phyloP scores from a whole-genome alignment of 1,140 invertebrate species.

The Trialeurodes vaporariorum region DNA sequence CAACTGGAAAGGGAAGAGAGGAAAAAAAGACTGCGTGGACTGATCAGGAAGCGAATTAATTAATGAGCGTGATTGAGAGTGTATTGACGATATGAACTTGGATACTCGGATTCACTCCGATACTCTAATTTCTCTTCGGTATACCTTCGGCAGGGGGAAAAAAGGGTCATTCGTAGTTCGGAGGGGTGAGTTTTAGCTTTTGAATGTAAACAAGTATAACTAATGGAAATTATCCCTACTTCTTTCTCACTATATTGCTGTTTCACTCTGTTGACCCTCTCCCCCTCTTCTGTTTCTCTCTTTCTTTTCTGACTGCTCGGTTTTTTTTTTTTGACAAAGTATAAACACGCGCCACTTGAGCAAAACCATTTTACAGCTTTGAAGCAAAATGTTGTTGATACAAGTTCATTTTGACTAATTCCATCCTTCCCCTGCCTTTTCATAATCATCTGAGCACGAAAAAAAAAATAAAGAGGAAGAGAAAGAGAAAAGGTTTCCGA shows the following conservation, averaged over 20 bases:
- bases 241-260: background rate
- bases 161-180: background rate
- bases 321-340: background rate
- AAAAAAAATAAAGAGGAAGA: background rate
- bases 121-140: background rate
- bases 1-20: no score
- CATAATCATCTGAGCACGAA: background rate
- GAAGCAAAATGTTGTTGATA: background rate
- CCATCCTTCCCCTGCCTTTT: background rate
- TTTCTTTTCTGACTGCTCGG: background rate
- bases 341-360: background rate
- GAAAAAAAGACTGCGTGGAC: background rate
- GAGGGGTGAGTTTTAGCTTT: background rate
- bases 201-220: conserved; percentile 1
- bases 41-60: background rate
- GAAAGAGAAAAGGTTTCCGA: background rate
- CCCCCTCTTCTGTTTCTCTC: background rate
- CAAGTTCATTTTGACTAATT: background rate
- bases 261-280: background rate
- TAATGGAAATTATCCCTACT: background rate
- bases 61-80: background rate
- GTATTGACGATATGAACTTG: background rate
- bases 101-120: background rate
- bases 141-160: background rate
- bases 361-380: background rate